phyloP scores from a whole-genome alignment of 2,113 vertebrate genomes.

The Mustelus asterias region DNA sequence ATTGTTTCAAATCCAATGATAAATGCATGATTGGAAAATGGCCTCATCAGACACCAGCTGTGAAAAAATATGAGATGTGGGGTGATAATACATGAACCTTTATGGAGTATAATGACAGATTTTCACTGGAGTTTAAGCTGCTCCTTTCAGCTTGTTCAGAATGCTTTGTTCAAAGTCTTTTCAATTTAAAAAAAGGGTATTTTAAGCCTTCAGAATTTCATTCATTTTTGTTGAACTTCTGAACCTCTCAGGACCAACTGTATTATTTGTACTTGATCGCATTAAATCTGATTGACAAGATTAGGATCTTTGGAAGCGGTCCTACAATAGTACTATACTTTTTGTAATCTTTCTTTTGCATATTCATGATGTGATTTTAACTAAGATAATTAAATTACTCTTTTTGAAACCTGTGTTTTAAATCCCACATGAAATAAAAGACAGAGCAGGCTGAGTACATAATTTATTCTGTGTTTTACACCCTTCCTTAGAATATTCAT shows the following conservation, averaged over 20 bases:
- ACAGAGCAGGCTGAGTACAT: slow-evolving; percentile 3
- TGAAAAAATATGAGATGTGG: slow-evolving; percentile 48
- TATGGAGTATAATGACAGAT: slow-evolving; percentile 41
- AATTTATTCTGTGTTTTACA: slow-evolving; percentile 35
- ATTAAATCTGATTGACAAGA: slow-evolving; percentile 29
- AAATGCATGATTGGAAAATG: slow-evolving; percentile 46
- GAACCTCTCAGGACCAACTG: slow-evolving; percentile 24
- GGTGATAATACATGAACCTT: slow-evolving; percentile 45
- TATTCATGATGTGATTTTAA: slow-evolving; percentile 21
- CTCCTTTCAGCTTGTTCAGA: slow-evolving; percentile 46
- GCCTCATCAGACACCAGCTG: slow-evolving; percentile 50
- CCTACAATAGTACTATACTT: slow-evolving; percentile 1
- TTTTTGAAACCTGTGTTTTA: slow-evolving; percentile 36
- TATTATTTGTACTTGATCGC: slow-evolving; percentile 14
- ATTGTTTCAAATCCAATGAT: slow-evolving; percentile 53
- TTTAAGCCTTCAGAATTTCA: background rate
- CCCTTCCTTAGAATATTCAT: slow-evolving; percentile 32
- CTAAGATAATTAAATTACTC: slow-evolving; percentile 32
- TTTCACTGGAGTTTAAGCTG: slow-evolving; percentile 47
- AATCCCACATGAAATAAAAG: slow-evolving; percentile 31
- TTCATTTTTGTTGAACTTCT: slow-evolving; percentile 5
- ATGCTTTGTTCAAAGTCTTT: slow-evolving; percentile 45
- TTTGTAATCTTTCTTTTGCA: background rate
- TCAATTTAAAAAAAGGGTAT: background rate
- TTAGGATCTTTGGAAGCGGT: background rate